Percentiles rank a stretch among this genome's conserved stretches.
These are phyloP conservation scores for Patiria pectinifera DNA, from an alignment of 53 echinoderm and acorn worm species.

Conservation along the genomic window DNA sequence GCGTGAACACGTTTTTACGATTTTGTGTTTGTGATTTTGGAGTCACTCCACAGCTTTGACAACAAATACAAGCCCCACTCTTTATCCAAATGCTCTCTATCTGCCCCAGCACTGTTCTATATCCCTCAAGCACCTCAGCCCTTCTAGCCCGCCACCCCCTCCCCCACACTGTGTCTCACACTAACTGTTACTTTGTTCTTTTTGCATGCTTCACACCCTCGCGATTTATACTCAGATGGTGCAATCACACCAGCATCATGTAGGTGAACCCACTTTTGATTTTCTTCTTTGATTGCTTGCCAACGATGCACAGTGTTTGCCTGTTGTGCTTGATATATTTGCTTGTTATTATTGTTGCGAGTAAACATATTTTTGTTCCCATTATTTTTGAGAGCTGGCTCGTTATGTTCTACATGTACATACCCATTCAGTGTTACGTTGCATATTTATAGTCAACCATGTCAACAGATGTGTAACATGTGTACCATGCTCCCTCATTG, in stretches of 20 bases:
- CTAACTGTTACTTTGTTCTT: constrained; percentile 54
- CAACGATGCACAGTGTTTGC: neutral
- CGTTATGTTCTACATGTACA: neutral
- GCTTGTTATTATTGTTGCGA: neutral
- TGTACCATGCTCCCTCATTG: too few relatives aligned
- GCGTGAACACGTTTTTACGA: too few relatives aligned
- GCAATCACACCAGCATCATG: constrained; percentile 48
- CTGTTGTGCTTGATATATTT: neutral
- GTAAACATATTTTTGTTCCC: neutral
- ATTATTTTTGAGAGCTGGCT: constrained; percentile 5
- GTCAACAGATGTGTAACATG: too few relatives aligned
- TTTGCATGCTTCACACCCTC: constrained; percentile 55
- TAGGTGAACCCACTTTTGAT: constrained; percentile 62
- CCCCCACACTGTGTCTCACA: constrained; percentile 31
- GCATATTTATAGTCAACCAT: too few relatives aligned
- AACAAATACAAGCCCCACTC: neutral
- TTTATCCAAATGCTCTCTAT: neutral
- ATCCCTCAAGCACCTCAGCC: neutral
- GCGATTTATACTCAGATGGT: constrained; percentile 50
- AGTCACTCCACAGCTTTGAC: neutral
- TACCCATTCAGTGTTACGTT: neutral
- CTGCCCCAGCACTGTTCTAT: neutral
- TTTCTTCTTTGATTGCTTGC: constrained; percentile 25
- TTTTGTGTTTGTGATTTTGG: too few relatives aligned
- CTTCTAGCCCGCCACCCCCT: constrained; percentile 3